Conservation (phyloP, 2,797 vertebrate species). For the Anguilla megastoma region DNA sequence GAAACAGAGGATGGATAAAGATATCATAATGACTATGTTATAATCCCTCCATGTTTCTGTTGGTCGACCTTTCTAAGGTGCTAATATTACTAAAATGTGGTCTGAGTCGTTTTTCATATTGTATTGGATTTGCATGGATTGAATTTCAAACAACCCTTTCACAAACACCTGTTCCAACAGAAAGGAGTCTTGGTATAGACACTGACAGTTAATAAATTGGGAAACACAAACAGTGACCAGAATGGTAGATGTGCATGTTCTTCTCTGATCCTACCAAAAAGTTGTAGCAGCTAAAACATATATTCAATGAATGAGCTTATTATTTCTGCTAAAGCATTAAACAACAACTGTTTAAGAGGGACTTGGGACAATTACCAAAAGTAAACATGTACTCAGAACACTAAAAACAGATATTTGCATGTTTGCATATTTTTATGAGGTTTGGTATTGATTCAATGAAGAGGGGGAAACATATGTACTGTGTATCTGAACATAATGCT, state of each 20-base stretch:
- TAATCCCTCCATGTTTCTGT: neutral
- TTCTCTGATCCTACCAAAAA: neutral
- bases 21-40: neutral
- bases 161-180: neutral
- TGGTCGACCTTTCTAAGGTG: neutral
- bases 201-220: neutral
- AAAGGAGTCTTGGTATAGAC: neutral
- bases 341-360: constrained; percentile 48
- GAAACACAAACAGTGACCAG: neutral
- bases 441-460: constrained; percentile 38
- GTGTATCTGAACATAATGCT: neutral
- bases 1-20: neutral
- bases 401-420: constrained; percentile 41
- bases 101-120: neutral
- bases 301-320: constrained; percentile 53
- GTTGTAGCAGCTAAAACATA: neutral
- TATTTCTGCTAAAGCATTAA: constrained; percentile 45
- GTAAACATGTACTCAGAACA: constrained; percentile 41
- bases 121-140: neutral
- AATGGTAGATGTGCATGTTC: neutral
- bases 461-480: constrained; percentile 32
- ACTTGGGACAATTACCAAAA: constrained; percentile 3
- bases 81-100: neutral
- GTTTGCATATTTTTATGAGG: constrained; percentile 33
- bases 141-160: constrained; percentile 1